Evolutionary conservation across 2,113 vertebrate genomes (phyloP), one percentile per base, ranked within the genome.

Genomic region (Argyrosomus japonicus): DNA sequence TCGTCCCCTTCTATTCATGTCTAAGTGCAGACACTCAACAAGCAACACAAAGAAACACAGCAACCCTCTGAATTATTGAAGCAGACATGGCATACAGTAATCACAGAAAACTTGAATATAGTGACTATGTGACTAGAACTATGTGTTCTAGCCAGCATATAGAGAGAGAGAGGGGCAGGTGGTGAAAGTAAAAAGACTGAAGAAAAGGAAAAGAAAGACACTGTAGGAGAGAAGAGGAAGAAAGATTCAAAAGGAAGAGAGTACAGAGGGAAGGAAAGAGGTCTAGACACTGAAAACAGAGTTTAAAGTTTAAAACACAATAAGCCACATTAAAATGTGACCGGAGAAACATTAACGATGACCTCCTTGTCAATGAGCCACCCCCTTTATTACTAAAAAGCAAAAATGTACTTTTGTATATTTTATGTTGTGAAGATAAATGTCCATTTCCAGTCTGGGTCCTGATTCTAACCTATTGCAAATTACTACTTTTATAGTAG

Each of bases 11-110:
- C 36, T 62, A 43, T 7, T 48, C 43, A 48, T 51, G 19, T 50
- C 51, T 84, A 27, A 18, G 48, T 18, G 48, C 36, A 80, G 19
- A 67, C 68, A 43, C 62, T 45, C 45, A 21, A 25, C 36, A 3
- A 74, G 53, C 48, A 43, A 50, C 60, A 87, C 58, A 77, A 64
- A 45, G 78, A 27, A 71, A 77, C 72, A 58, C 27, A 27, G n/a
- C 68, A 70, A 57, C 63, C 68, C 45, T 82, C 62, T 81, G 27
- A 82, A 81, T 86, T 77, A 89, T 78, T 88, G 36, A 88, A 84
- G 47, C 45, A 75, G 83, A 79, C 75, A 62, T 14, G 11, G 18
- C 43, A 40, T 14, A 10, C 61, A 65, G 70, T 62, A 77, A 68
- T 51, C 48, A 36, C 19, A 57, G 73, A 43, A 68, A 65, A 72